Evolutionary conservation across 2,797 vertebrate genomes (phyloP), one percentile per base, ranked within the genome.

Genomic region (Iguana delicatissima): DNA sequence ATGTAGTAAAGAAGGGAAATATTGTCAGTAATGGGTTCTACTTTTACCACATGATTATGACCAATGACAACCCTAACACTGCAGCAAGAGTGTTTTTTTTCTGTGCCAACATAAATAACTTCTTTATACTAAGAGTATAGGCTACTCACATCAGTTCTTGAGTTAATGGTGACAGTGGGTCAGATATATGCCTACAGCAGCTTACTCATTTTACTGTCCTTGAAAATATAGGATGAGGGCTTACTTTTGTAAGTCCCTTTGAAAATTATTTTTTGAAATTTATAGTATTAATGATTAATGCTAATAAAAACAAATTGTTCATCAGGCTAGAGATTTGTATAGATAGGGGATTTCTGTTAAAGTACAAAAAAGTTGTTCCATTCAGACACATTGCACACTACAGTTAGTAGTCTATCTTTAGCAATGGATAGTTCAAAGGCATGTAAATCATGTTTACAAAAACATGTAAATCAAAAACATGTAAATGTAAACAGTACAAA

Each of bases 111-210:
- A 59, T 59, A 26, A 74, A 46, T 74, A 46, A 4, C 13, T 84
- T 89, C 1, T 84, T 32, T 0, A 6, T 69, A 14, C n/a, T 42
- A 80, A 50, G 57, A 55, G 84, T 38, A 55, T 83, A 64, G 87
- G 80, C 87, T 94, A 91, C 88, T 77, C 69, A 76, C 29, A 80
- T 55, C 1, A 46, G 7, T 72, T 59, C 35, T 90, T 64, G 91
- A 95, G 89, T 93, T 92, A 93, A 92, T 94, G 89, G 85, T 88
- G 85, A 95, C 86, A 84, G 38, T 92, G 77, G 90, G 92, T 94
- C 77, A 85, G 92, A 67, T 87, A 81, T 20, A 67, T 87, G 86
- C 80, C 62, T 85, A 76, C 13, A 69, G 91, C 59, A 10, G 2
- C 9, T 29, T 89, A 64, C 89, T 74, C 79, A 89, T 89, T 89